Conservation (phyloP, 2,113 vertebrate species). For the Neogobius melanostomus region DNA sequence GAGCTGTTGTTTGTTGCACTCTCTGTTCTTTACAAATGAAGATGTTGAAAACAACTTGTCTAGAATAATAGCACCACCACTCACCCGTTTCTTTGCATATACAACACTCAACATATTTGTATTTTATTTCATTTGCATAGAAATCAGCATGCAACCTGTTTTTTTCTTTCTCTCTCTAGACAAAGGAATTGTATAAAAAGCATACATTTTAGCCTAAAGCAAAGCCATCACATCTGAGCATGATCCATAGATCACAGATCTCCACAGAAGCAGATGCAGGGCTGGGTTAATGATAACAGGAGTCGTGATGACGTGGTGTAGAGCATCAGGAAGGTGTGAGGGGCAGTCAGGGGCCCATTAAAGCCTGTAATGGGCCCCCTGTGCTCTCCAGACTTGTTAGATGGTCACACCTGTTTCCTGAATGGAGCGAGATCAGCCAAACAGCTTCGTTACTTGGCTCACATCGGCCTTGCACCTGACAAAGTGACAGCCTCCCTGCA, state of each 20-base stretch:
- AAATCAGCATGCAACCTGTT: constrained; percentile 14
- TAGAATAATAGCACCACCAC: constrained; percentile 11
- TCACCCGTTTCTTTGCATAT: constrained; percentile 14
- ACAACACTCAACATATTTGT: not conserved
- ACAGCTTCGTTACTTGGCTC: constrained; percentile 72
- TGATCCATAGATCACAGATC: constrained; percentile 24
- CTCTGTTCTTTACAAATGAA: constrained; percentile 61
- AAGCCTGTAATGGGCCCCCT: constrained; percentile 73
- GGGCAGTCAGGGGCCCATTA: constrained; percentile 47
- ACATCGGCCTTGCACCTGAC: constrained; percentile 73
- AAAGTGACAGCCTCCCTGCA: constrained; percentile 64
- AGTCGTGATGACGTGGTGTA: constrained; percentile 56
- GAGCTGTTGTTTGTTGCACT: constrained; percentile 38
- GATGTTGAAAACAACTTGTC: constrained; percentile 42
- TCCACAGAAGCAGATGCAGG: constrained; percentile 25
- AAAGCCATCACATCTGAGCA: not conserved
- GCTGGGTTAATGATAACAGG: constrained; percentile 68
- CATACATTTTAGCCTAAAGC: not conserved
- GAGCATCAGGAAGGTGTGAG: constrained; percentile 63
- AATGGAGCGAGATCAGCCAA: constrained; percentile 57
- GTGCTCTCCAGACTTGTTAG: constrained; percentile 76
- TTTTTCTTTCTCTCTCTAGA: not conserved
- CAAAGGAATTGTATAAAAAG: not conserved
- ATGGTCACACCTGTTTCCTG: constrained; percentile 80
- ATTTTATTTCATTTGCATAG: no score